These are phyloP conservation scores for Neoaliturus tenellus DNA, from an alignment of 2,888 invertebrate species.

Conservation along the genomic window DNA sequence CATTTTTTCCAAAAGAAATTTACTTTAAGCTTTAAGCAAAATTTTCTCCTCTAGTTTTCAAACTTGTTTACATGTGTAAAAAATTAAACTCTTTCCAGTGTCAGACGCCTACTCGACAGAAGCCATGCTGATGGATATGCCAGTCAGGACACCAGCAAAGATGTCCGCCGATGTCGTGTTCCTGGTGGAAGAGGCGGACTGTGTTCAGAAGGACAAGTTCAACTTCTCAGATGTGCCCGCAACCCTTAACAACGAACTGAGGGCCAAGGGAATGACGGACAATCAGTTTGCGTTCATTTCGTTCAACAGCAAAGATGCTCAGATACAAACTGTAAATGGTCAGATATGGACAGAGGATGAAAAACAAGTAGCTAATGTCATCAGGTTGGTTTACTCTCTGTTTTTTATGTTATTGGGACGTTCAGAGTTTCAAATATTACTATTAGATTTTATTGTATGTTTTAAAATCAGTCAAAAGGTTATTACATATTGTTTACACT, in stretches of 20 bases:
- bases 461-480: no score
- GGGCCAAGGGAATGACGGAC: slow-evolving; percentile 68
- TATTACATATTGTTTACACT: no score
- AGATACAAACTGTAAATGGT: slow-evolving; percentile 24
- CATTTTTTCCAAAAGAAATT: no score
- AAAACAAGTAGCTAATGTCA: not conserved
- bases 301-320: slow-evolving; percentile 70
- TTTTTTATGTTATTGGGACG: no score
- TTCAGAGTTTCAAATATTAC: no score
- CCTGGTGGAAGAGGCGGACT: slow-evolving; percentile 71
- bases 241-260: slow-evolving; percentile 67
- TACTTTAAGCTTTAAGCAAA: no score
- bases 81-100: no score
- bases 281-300: slow-evolving; percentile 73
- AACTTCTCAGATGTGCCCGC: slow-evolving; percentile 63
- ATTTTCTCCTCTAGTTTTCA: no score
- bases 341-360: not conserved
- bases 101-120: not conserved
- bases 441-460: no score
- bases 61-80: no score
- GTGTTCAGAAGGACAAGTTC: slow-evolving; percentile 69
- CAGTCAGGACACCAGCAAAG: slow-evolving; percentile 63
- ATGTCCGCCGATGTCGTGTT: slow-evolving; percentile 74
- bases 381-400: not conserved
- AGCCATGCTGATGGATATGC: not conserved